Evolutionary conservation across 2,797 vertebrate species (phyloP), one percentile per base, ranked within the genome.

Genomic region (Strix occidentalis): DNA sequence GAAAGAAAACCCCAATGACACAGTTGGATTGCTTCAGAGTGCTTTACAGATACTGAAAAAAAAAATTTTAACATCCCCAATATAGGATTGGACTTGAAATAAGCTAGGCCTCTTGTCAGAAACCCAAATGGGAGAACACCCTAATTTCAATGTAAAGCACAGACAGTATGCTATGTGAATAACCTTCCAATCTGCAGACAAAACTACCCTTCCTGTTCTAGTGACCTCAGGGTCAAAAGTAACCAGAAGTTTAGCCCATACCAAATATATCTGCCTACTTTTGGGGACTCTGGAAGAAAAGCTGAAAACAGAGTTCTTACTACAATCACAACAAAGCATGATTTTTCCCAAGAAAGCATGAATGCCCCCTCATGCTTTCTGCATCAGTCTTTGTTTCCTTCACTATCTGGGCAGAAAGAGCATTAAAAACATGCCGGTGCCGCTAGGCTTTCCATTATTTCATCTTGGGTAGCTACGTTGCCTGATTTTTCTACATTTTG

Each of bases 1-100:
- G 41, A n/a, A 64, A 71, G 16, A 45, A 46, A 46, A 16, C 1
- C 3, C 1, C 3, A 75, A 0, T 1, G 13, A 41, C 11, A 65
- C 51, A 17, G 12, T 8, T 28, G 26, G 21, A 71, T 50, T 60
- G n/a, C 39, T 87, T 60, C 53, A 35, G 86, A 90, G 16, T 41
- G 29, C 48, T 64, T 57, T 50, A 70, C 17, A 71, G 43, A 68
- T 14, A 28, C 10, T 39, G 19, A 86, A 93, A 87, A 31, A 23
- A n/a, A 66, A 21, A 45, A 31, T 2, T 5, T 50, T 21, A 19
- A 39, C 26, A 20, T 5, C 11, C 23, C 43, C 33, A 25, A 0
- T 37, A 41, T 3, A 86, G 29, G 19, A 31, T 2, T 31, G 45
- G 48, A 51, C 17, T 69, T 60, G 25, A 72, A 88, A 66, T 51